phyloP scores from a whole-genome alignment of 92 coral and sea anemone genomes.

The Hydrozoanthus gracilis region DNA sequence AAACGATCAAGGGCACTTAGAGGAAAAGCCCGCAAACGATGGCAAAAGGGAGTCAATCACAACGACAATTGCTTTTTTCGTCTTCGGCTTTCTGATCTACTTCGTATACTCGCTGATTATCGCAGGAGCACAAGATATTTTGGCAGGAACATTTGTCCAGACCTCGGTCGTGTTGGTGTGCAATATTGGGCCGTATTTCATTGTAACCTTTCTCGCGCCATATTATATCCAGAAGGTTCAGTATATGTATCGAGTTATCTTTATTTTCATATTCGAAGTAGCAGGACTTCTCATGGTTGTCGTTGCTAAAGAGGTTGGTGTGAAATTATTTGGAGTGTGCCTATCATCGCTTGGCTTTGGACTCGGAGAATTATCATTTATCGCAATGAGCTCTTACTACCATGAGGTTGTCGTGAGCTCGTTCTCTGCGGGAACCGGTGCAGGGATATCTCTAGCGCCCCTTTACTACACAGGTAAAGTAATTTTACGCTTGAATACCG shows the following conservation, averaged over 20 bases:
- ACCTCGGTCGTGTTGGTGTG: constrained; percentile 84
- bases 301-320: constrained; percentile 61
- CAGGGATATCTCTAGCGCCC: constrained; percentile 81
- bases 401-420: constrained; percentile 78
- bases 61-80: constrained; percentile 72
- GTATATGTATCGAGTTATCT: constrained; percentile 73
- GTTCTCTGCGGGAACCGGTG: constrained; percentile 87
- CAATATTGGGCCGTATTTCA: constrained; percentile 85
- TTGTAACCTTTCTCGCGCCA: constrained; percentile 75
- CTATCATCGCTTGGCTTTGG: constrained; percentile 85
- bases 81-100: constrained; percentile 83
- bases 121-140: constrained; percentile 88
- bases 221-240: constrained; percentile 79
- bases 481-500: no score
- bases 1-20: neutral
- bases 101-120: constrained; percentile 84
- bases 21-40: constrained; percentile 23
- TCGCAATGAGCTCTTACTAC: constrained; percentile 85
- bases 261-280: constrained; percentile 68
- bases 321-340: constrained; percentile 72
- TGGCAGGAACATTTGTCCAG: constrained; percentile 82
- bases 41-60: constrained; percentile 24
- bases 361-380: constrained; percentile 84
- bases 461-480: constrained; percentile 85
- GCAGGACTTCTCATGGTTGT: constrained; percentile 75